Evolutionary conservation across 2,797 vertebrate species (phyloP), one percentile per base, ranked within the genome.

Genomic region (Podargus strigoides): DNA sequence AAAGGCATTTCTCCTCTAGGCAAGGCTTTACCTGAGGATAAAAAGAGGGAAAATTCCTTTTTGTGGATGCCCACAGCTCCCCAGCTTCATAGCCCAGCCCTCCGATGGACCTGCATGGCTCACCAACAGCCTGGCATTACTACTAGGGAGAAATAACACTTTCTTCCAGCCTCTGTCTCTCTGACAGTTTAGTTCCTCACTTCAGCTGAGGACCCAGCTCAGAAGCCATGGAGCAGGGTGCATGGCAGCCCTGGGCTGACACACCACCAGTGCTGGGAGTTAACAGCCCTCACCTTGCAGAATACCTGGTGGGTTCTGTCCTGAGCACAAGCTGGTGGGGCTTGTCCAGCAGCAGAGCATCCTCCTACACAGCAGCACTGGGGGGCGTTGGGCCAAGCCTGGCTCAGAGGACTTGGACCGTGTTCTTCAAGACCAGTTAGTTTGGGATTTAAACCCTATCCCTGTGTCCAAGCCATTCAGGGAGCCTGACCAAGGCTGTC

Each of bases 101-200:
- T 50, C 24, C 0, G 0, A 3, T 2, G 14, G 49, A 50, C 20
- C 30, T 0, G 0, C 1, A 0, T 0, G 37, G 44, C 50, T 80
- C 34, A n/a, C n/a, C n/a, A n/a, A n/a, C n/a, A n/a, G n/a, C n/a
- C n/a, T n/a, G n/a, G n/a, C n/a, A n/a, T n/a, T n/a, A n/a, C n/a
- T n/a, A n/a, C n/a, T n/a, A n/a, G n/a, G n/a, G 12, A 78, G 26
- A 2, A 56, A 3, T 5, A 7, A 2, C 1, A 3, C 32, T 30
- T 37, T 17, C 15, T 23, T 28, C 12, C 41, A 32, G 32, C 32
- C 7, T n/a, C 52, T 47, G 26, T 13, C 74, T 64, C 53, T 23
- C 34, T 3, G 21, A 2, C 2, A 5, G 5, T 19, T 56, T 15
- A 10, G 17, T 37, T 15, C 64, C 68, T 42, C n/a, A 3, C 10